Evolutionary conservation across 2,888 invertebrate genomes (phyloP).

Genomic region (Cephus pygmeus): DNA sequence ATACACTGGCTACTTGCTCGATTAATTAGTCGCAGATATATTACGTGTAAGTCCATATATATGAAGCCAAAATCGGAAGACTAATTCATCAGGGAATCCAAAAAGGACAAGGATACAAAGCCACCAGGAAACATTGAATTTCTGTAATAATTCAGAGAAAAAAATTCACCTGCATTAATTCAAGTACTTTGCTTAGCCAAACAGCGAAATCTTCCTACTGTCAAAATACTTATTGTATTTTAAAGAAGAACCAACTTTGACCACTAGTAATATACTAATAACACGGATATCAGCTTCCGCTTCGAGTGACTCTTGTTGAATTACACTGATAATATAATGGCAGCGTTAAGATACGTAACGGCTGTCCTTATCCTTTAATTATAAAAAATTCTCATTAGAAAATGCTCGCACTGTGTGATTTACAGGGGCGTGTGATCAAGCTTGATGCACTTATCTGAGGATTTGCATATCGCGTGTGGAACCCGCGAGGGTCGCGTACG

Average conservation of each 20-base stretch:
- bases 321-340: constrained; percentile 20
- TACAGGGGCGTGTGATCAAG: constrained; percentile 36
- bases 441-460: constrained; percentile 40
- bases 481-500: constrained; percentile 3
- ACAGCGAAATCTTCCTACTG: neutral
- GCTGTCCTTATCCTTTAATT: constrained; percentile 36
- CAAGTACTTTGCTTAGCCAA: neutral
- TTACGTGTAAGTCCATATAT: neutral
- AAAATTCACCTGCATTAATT: neutral
- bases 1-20: constrained; percentile 21
- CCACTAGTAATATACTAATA: constrained; percentile 21
- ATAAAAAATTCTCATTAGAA: constrained; percentile 35
- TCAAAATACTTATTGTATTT: neutral
- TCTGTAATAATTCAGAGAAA: neutral
- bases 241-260: neutral
- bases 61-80: neutral
- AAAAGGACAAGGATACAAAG: neutral
- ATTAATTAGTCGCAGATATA: constrained; percentile 33
- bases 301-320: constrained; percentile 15
- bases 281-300: constrained; percentile 14
- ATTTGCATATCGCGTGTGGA: constrained; percentile 57
- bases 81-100: neutral
- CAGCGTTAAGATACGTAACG: constrained; percentile 25
- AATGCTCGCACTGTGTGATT: constrained; percentile 40
- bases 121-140: neutral